These are phyloP conservation scores for Myoxocephalus aenaeus DNA, from an alignment of 2,797 vertebrate species.

Conservation along the genomic window DNA sequence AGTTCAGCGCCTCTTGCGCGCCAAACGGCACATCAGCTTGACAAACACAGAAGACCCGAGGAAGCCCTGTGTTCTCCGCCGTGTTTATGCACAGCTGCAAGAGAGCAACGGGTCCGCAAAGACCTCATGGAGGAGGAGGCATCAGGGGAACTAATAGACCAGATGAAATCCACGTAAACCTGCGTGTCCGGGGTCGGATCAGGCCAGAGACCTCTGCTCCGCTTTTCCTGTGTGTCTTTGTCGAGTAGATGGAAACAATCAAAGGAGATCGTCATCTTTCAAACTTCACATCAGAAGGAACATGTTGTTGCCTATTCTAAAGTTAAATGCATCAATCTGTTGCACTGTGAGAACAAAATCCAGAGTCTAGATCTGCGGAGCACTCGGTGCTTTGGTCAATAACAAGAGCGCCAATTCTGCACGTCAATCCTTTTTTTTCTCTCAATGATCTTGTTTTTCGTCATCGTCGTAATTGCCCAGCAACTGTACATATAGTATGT, in stretches of 20 bases:
- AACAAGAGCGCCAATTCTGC: background rate
- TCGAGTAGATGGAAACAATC: conserved; percentile 24
- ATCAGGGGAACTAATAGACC: background rate
- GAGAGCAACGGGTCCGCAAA: conserved; percentile 22
- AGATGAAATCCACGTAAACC: background rate
- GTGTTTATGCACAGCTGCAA: conserved; percentile 29
- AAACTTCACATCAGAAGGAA: too few species aligned
- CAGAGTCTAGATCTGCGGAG: too few species aligned
- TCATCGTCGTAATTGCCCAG: too few species aligned
- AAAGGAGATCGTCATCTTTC: background rate
- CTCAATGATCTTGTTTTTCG: too few species aligned
- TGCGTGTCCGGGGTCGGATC: conserved; percentile 40
- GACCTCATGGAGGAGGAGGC: conserved; percentile 9
- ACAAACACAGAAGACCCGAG: conserved; percentile 51
- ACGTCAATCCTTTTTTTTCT: too few species aligned
- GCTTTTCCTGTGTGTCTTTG: conserved; percentile 5
- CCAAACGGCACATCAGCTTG: conserved; percentile 59
- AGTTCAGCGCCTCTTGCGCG: conserved; percentile 62
- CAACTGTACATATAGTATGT: too few species aligned
- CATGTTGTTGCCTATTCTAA: too few species aligned
- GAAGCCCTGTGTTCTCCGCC: conserved; percentile 39
- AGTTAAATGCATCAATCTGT: too few species aligned
- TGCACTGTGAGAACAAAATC: too few species aligned
- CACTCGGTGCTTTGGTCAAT: too few species aligned
- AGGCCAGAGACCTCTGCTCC: conserved; percentile 3